Evolutionary conservation across 2,797 vertebrate species (phyloP), one percentile per base, ranked within the genome.

Genomic region (Artibeus lituratus): DNA sequence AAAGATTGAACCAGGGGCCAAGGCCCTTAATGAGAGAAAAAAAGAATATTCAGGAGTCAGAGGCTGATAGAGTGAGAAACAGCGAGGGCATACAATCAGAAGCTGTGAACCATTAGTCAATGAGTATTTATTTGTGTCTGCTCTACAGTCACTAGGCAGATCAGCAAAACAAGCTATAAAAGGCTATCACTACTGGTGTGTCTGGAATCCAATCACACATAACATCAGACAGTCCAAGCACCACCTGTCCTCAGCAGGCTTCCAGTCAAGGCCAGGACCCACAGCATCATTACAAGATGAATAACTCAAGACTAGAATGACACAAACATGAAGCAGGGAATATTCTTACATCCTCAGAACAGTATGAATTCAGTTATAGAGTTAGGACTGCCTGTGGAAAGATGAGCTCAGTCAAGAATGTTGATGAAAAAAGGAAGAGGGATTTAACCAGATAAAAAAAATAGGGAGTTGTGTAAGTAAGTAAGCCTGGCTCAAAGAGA

Each of bases 11-110:
- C 4, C 9, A 35, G 65, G 55, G 18, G 37, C 32, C 59, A 32
- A 11, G 0, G 0, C 18, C 29, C 16, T 16, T 21, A 10, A 42
- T 5, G 29, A 62, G 5, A 92, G 12, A 5, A 4, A 65, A 39
- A 29, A 65, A 26, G 57, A 80, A 24, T 5, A 7, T 7, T 24
- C 53, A 55, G 18, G 51, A 57, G n/a, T 35, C 44, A 15, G 67
- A n/a, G 73, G 65, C 24, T 1, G 37, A 55, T 0, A 3, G 53
- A 11, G 29, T 16, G 49, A 84, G 67, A 37, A 24, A 24, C 32
- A 15, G 5, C 51, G 5, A 32, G 55, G 39, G 14, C 18, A 69
- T 7, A 8, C 10, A 29, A 22, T 37, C n/a, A 26, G 10, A 26
- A 32, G 35, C 10, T 2, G 4, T 1, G 53, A 65, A 29, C 37